Conservation (phyloP, 2,797 vertebrate genomes). For the Platyrinchus mystaceus region DNA sequence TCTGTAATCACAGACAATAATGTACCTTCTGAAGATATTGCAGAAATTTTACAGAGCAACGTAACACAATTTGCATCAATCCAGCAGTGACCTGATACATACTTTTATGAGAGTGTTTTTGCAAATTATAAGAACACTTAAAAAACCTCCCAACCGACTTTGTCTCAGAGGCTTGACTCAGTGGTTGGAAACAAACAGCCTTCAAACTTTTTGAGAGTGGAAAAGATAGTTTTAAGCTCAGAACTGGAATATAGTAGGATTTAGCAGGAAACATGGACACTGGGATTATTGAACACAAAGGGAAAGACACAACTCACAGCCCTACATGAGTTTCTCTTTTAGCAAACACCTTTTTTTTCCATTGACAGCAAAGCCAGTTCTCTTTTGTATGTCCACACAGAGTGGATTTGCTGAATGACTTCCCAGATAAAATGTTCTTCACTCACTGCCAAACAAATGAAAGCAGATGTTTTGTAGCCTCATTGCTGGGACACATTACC, state of each 20-base stretch:
- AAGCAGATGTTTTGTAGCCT: neutral
- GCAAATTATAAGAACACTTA: neutral
- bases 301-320: neutral
- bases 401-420: neutral
- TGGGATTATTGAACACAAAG: neutral
- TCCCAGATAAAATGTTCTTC: neutral
- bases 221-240: neutral
- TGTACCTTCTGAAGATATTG: neutral
- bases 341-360: neutral
- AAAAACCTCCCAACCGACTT: neutral
- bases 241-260: neutral
- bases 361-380: neutral
- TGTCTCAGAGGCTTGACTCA: neutral
- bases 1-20: neutral
- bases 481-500: neutral
- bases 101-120: neutral
- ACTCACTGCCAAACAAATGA: neutral
- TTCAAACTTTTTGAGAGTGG: neutral
- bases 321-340: neutral
- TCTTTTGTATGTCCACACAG: neutral
- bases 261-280: neutral
- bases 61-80: neutral
- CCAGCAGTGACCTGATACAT: neutral
- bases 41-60: neutral
- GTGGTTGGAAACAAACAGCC: neutral